Evolutionary conservation across 2,113 vertebrate species (phyloP), one percentile per base, ranked within the genome.

Genomic region (Myiozetetes cayanensis): DNA sequence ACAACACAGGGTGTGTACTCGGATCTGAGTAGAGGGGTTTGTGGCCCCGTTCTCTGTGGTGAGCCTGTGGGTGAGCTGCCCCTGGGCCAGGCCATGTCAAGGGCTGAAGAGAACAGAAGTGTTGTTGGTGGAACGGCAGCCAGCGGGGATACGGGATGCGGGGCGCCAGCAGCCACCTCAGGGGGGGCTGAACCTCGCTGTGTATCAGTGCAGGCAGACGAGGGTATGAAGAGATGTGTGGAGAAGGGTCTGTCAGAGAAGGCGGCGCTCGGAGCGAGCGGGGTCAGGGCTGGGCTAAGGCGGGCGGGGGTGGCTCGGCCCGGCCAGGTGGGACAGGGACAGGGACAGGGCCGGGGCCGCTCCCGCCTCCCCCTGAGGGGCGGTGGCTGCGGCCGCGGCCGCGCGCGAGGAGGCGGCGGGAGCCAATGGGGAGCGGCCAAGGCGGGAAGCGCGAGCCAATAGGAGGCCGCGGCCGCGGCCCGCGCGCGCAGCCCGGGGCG

Each of bases 401-500:
- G 17, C 61, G 75, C 80, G 80, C 70, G 70, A 68, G 90, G 70
- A 43, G 50, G 78, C 14, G 49, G 16, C 2, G 8, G 35, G 9
- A 78, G 56, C 94, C 93, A 95, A 94, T 96, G 53, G 70, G 17
- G 33, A 67, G 58, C 28, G 67, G 37, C 78, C 12, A 62, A 66
- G 65, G 31, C 30, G 50, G 18, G 10, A 33, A 71, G 67, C 24
- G 56, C 61, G 53, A 49, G 13, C 95, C 39, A 95, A 96, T 85
- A 46, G 76, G 53, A 78, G 59, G 52, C 74, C 9, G 46, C 8
- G n/a, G 52, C 95, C 94, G 56, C 37, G 53, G 76, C 72, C 58
- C 93, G 95, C 96, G 94, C 88, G 47, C 97, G 97, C 95, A 87
- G 62, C 46, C 25, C 25, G 4, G 22, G 71, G 65, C n/a, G 43